Base-by-base conservation (phyloP, 2,888 invertebrate species). In the Zaprionus lineosus region DNA sequence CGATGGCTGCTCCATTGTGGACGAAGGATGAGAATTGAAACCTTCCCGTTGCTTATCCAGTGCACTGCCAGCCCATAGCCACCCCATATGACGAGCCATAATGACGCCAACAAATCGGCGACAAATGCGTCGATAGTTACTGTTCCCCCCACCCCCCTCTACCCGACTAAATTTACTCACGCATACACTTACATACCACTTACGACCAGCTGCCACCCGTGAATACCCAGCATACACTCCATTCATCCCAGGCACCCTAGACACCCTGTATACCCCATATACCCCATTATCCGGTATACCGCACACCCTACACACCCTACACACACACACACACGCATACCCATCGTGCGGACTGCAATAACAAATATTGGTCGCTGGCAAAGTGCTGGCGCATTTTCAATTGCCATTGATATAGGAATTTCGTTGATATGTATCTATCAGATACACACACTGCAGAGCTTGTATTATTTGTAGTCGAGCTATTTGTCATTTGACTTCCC, bases 21-120 rank as follows among this genome's bases (percentile, higher is more conserved):
- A n/a, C n/a, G n/a, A n/a, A n/a, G n/a, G n/a, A n/a, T n/a, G n/a
- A n/a, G n/a, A n/a, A n/a, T n/a, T n/a, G n/a, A n/a, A n/a, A n/a
- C n/a, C n/a, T n/a, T n/a, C n/a, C n/a, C n/a, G n/a, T n/a, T n/a
- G n/a, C n/a, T n/a, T n/a, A n/a, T n/a, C 15, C 12, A 12, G 1
- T 7, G n/a, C 12, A 14, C 12, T 5, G 31, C 11, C 5, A 21
- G 7, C 14, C 31, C 14, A 6, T 18, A 12, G 14, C 58, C 44
- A 56, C 31, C 28, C 33, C 14, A 26, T 18, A 37, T 19, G 18
- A 16, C 26, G 9, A 37, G 56, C 41, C 81, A 69, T 77, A 81
- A 84, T 84, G 77, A 81, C 81, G 84, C 81, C 77, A 81, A 62
- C 84, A 76, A 84, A 76, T 81, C 72, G 73, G 64, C 70, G 70